Percentiles rank a stretch among this genome's conserved stretches.
Conservation (phyloP, 2,797 vertebrate species). For the Pachyuromys duprasi region DNA sequence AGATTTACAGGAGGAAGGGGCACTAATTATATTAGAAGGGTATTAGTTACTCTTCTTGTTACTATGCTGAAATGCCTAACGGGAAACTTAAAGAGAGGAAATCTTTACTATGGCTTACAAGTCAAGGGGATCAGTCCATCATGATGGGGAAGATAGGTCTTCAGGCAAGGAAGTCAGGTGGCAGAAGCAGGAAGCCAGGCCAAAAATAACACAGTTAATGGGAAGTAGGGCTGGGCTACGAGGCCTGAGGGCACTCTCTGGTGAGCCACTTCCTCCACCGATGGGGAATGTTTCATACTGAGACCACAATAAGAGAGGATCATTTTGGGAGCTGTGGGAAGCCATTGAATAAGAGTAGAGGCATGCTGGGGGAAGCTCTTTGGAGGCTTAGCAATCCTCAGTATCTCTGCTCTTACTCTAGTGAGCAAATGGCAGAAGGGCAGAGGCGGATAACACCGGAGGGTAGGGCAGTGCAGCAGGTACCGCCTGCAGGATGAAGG, state of each 20-base stretch:
- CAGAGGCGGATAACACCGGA: not conserved
- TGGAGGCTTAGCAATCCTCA: no score
- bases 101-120: not conserved
- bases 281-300: not conserved
- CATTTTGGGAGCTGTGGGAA: not conserved
- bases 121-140: not conserved
- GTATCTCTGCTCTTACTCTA: not conserved
- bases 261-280: not conserved
- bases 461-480: accelerated
- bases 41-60: not conserved
- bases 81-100: not conserved
- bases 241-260: not conserved
- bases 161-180: not conserved
- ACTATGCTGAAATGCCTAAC: not conserved
- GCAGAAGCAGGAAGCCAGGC: not conserved
- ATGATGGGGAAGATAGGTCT: not conserved
- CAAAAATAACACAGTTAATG: not conserved
- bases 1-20: not conserved
- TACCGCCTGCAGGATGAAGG: not conserved
- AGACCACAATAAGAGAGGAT: not conserved
- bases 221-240: not conserved
- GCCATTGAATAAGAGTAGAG: not conserved
- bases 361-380: not conserved
- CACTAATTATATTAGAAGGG: no score
- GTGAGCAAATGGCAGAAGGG: not conserved